phyloP scores from a whole-genome alignment of 2,797 vertebrate species.

The Loriculus beryllinus region DNA sequence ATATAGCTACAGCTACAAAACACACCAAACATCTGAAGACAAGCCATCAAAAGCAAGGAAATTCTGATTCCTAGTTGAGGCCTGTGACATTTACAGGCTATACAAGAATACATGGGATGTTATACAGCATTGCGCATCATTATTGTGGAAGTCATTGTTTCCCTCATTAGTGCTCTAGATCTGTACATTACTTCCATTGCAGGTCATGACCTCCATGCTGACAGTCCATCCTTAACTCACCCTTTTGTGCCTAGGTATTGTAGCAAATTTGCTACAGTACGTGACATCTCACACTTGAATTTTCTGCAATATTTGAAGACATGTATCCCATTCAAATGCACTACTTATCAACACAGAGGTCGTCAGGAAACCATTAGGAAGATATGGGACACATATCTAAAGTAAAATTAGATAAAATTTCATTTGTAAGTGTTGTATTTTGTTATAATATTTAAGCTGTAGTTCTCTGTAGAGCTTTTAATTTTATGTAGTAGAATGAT shows the following conservation, averaged over 20 bases:
- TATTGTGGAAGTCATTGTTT: slow-evolving; percentile 75
- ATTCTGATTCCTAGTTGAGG: slow-evolving; percentile 59
- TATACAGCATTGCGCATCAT: slow-evolving; percentile 70
- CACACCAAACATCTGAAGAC: slow-evolving; percentile 44
- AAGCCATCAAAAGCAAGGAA: slow-evolving; percentile 58
- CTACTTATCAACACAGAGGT: slow-evolving; percentile 64
- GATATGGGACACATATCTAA: slow-evolving; percentile 55
- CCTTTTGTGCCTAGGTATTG: slow-evolving; percentile 73
- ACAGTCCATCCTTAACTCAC: slow-evolving; percentile 70
- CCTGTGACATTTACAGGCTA: slow-evolving; percentile 64
- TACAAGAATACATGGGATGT: slow-evolving; percentile 69
- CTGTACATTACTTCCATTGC: slow-evolving; percentile 72
- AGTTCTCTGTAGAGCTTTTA: slow-evolving; percentile 55
- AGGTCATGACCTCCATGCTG: slow-evolving; percentile 66
- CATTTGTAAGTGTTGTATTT: slow-evolving; percentile 61
- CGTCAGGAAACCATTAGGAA: slow-evolving; percentile 64
- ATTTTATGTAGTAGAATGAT: slow-evolving; percentile 26
- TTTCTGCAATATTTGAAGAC: slow-evolving; percentile 70
- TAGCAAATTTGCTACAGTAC: slow-evolving; percentile 69
- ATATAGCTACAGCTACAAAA: slow-evolving; percentile 6
- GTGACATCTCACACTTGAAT: slow-evolving; percentile 70
- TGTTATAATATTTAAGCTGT: slow-evolving; percentile 50
- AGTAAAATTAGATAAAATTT: slow-evolving; percentile 49
- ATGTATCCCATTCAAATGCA: slow-evolving; percentile 70
- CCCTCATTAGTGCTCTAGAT: slow-evolving; percentile 74